Evolutionary conservation across 2,888 invertebrate species (phyloP), one percentile per base, ranked within the genome.

Genomic region (Leptothorax acervorum): DNA sequence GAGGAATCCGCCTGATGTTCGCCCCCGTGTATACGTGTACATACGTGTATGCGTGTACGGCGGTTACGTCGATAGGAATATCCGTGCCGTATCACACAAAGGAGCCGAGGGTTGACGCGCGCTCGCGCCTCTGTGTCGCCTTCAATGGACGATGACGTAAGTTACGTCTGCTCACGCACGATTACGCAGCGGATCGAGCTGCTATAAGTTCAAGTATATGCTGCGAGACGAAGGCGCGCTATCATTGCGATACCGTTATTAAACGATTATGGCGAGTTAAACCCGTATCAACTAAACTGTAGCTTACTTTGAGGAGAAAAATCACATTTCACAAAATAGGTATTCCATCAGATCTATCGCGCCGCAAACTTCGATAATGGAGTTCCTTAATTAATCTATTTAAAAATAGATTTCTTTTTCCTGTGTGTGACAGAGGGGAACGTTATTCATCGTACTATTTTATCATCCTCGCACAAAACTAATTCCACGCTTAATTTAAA

Each of bases 81-180:
- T 74, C 48, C 11, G 75, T 79, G 53, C 35, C 35, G 35, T n/a
- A n/a, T 42, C 6, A 42, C 75, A 81, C 76, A 60, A 75, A 81
- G 79, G 55, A 45, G 57, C 45, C 75, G 75, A 74, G 48, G 48
- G 79, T 48, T 81, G 79, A 81, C 57, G 76, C 60, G 75, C 74
- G 79, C 79, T 31, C 57, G 74, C 75, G 60, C 48, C 60, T 28
- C 75, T 48, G 35, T 45, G 76, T 81, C 48, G 75, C 60, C 79
- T 79, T 81, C 79, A 81, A 81, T 81, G 79, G 79, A 60, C 75
- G 79, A 51, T 81, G 79, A 81, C 79, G 79, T 75, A 81, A 81
- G 75, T 81, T 81, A 81, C 76, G 76, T 81, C 75, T 81, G 79
- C 48, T 79, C 57, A 81, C 79, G 79, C 79, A 74, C 60, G 57